phyloP scores from a whole-genome alignment of 2,888 invertebrate species.

The Drosophila affinis region DNA sequence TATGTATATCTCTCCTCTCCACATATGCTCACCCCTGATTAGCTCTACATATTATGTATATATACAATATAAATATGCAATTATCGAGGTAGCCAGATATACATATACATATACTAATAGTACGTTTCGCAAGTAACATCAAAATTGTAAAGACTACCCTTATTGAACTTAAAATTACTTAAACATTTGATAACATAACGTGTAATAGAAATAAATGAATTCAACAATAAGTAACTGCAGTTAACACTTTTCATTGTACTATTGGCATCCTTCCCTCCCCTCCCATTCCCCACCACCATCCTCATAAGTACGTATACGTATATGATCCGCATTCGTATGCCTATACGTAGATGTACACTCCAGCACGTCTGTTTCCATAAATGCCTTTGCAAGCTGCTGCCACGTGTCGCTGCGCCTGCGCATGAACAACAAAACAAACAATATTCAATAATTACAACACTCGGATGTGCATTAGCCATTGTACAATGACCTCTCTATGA shows the following conservation, averaged over 20 bases:
- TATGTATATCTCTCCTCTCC: constrained; percentile 34
- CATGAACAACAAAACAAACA: neutral
- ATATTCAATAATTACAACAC: neutral
- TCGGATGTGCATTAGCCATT: constrained; percentile 22
- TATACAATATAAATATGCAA: constrained; percentile 45
- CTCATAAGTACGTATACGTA: neutral
- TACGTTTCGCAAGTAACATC: constrained; percentile 38
- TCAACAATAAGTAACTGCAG: constrained; percentile 43
- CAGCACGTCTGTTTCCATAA: neutral
- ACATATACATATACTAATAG: neutral
- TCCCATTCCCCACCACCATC: neutral
- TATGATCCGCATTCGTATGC: no score
- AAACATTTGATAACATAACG: constrained; percentile 17
- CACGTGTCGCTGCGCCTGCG: constrained; percentile 19
- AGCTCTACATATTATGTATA: constrained; percentile 53
- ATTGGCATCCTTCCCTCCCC: neutral
- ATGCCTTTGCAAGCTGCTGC: neutral
- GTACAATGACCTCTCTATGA: constrained; percentile 39
- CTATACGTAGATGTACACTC: neutral
- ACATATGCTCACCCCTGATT: constrained; percentile 46
- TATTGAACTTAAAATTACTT: constrained; percentile 40
- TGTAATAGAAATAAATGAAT: constrained; percentile 46
- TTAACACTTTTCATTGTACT: constrained; percentile 41
- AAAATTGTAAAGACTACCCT: constrained; percentile 50
- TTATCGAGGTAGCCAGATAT: constrained; percentile 24